Conservation (phyloP, 2,888 invertebrate genomes). For the Yponomeuta cagnagella region DNA sequence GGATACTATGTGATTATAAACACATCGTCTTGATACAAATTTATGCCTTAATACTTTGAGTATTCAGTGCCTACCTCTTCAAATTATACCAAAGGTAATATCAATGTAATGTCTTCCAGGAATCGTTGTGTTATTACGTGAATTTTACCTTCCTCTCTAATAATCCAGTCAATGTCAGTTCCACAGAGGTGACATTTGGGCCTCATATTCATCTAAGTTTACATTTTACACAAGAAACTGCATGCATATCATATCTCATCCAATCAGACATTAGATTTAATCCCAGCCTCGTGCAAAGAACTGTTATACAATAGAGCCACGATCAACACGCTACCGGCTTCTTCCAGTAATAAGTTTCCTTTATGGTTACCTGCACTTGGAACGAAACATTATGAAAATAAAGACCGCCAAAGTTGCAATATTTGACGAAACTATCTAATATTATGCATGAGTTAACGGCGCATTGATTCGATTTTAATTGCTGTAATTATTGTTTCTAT, state of each 20-base stretch:
- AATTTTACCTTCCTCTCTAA: not conserved
- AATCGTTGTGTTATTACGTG: not conserved
- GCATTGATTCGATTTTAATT: conserved; percentile 5
- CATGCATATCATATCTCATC: not conserved
- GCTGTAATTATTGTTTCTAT: not conserved
- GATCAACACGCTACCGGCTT: not conserved
- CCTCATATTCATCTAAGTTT: not conserved
- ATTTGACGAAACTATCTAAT: not conserved
- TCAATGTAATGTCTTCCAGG: not conserved
- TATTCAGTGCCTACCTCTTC: too few species aligned
- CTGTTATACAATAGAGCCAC: not conserved
- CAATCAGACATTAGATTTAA: not conserved
- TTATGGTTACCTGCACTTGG: not conserved
- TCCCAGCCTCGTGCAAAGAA: not conserved
- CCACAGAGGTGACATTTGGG: not conserved
- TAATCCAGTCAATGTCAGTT: not conserved
- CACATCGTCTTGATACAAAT: too few species aligned
- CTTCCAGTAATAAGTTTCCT: not conserved
- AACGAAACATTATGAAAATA: not conserved
- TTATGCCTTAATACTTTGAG: too few species aligned
- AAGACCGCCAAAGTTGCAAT: not conserved
- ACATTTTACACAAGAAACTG: not conserved
- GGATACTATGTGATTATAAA: too few species aligned
- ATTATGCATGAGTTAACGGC: conserved; percentile 8
- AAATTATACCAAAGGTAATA: too few species aligned